These are phyloP conservation scores for Chrysogorgia sp. DNA, from an alignment of 92 coral and sea anemone genomes.

Conservation along the genomic window DNA sequence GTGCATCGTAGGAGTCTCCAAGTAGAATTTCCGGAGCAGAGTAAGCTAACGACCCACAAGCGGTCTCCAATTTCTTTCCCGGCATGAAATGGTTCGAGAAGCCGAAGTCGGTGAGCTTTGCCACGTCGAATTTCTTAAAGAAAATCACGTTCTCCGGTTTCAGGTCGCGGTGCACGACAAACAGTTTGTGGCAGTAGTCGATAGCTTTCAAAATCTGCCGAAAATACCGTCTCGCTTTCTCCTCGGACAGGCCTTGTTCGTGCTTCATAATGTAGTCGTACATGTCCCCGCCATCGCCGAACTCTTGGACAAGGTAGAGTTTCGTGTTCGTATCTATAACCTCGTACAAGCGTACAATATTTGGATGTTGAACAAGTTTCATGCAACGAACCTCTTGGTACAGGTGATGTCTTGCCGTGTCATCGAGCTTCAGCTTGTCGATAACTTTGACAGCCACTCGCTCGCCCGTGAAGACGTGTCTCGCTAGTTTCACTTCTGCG, in stretches of 20 bases:
- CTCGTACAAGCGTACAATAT: slow-evolving; percentile 95
- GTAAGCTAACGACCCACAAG: slow-evolving; percentile 96
- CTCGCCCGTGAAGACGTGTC: slow-evolving; percentile 98
- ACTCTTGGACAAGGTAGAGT: slow-evolving; percentile 90
- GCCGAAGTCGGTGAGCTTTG: slow-evolving; percentile 98
- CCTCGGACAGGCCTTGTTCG: slow-evolving; percentile 87
- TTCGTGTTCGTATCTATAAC: slow-evolving; percentile 96
- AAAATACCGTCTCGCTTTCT: slow-evolving; percentile 92
- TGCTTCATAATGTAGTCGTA: slow-evolving; percentile 98
- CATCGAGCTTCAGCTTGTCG: slow-evolving; percentile 95
- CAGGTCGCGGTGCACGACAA: slow-evolving; percentile 96
- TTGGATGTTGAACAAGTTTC: slow-evolving; percentile 98
- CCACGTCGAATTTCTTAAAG: slow-evolving; percentile 92
- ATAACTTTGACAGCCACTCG: slow-evolving; percentile 98
- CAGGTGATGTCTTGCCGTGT: slow-evolving; percentile 85
- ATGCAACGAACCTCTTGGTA: slow-evolving; percentile 96
- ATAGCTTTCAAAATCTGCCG: slow-evolving; percentile 99
- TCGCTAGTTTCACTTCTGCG: slow-evolving; percentile 96
- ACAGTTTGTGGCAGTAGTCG: slow-evolving; percentile 95
- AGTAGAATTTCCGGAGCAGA: slow-evolving; percentile 98
- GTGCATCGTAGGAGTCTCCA: slow-evolving; percentile 98
- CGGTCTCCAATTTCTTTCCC: slow-evolving; percentile 92
- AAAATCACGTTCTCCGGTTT: slow-evolving; percentile 98
- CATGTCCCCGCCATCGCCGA: slow-evolving; percentile 99
- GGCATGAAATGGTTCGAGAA: slow-evolving; percentile 96